Evolutionary conservation across 2,113 vertebrate species (phyloP).

Genomic region (Periophthalmus modestus): DNA sequence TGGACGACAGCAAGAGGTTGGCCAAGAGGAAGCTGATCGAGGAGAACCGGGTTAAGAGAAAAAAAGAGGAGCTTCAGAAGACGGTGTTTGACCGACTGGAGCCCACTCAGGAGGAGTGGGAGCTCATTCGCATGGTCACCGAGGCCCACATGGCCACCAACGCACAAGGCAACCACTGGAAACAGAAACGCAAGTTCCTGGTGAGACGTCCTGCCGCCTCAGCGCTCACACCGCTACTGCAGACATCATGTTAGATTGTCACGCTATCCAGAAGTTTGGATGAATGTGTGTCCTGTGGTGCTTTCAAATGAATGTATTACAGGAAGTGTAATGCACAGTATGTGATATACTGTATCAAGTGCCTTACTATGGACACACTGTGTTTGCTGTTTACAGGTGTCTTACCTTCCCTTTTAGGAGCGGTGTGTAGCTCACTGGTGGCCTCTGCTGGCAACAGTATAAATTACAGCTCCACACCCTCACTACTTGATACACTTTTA

Average conservation of each 20-base stretch:
- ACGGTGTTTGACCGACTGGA: slow-evolving; percentile 89
- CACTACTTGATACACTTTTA: neutral
- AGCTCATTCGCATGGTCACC: slow-evolving; percentile 92
- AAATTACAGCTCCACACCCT: slow-evolving; percentile 1
- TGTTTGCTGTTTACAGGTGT: slow-evolving; percentile 2
- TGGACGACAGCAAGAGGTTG: slow-evolving; percentile 94
- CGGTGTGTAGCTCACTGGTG: slow-evolving; percentile 5
- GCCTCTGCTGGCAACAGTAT: neutral
- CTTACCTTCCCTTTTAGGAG: neutral
- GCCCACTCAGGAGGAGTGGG: slow-evolving; percentile 94
- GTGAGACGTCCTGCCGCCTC: slow-evolving; percentile 74
- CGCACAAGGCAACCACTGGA: slow-evolving; percentile 98
- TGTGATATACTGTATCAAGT: neutral
- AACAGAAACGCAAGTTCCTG: slow-evolving; percentile 98
- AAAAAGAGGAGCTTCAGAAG: slow-evolving; percentile 90
- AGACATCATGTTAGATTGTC: slow-evolving; percentile 25
- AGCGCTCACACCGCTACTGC: slow-evolving; percentile 26
- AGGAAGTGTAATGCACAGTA: neutral
- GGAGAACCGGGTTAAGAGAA: slow-evolving; percentile 92
- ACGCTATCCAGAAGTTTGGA: neutral
- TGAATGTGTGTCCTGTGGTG: neutral
- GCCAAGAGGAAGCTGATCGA: slow-evolving; percentile 97
- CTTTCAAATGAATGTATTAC: neutral
- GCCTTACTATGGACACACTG: neutral
- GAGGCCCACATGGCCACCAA: slow-evolving; percentile 97